Evolutionary conservation across 1,140 invertebrate species (phyloP).

Genomic region (Mamestra configurata): DNA sequence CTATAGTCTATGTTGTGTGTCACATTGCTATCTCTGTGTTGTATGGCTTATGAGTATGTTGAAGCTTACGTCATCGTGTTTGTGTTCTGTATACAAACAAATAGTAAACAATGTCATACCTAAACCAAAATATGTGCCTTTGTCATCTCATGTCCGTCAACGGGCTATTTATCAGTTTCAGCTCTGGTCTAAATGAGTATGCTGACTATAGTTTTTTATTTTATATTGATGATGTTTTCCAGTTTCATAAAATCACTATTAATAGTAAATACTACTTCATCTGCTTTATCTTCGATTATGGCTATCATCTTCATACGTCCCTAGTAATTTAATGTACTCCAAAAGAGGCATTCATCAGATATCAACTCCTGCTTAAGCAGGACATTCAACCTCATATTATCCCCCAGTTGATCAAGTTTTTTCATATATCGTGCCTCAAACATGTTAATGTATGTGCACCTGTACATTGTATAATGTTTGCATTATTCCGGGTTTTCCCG

Average conservation of each 20-base stretch:
- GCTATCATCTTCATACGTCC: too few species aligned
- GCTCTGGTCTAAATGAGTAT: not conserved
- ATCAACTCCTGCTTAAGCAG: too few species aligned
- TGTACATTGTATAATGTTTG: not conserved
- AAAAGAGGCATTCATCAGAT: too few species aligned
- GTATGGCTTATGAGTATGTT: not conserved
- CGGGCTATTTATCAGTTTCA: not conserved
- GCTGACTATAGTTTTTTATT: not conserved
- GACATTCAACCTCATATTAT: too few species aligned
- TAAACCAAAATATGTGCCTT: not conserved
- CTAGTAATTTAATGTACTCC: too few species aligned
- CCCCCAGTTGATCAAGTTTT: too few species aligned
- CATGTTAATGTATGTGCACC: not conserved
- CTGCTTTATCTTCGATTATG: too few species aligned
- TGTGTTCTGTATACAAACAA: slow-evolving; percentile 4
- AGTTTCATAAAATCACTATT: too few species aligned
- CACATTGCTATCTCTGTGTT: not conserved
- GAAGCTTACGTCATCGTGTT: not conserved
- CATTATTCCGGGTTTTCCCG: not conserved
- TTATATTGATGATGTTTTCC: not conserved
- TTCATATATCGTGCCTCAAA: not conserved
- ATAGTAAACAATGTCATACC: not conserved
- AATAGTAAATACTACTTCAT: too few species aligned
- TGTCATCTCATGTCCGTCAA: not conserved
- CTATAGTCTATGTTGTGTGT: not conserved